These are phyloP conservation scores for Rotaria macrura DNA, from an alignment of 2,888 invertebrate genomes.

Conservation along the genomic window DNA sequence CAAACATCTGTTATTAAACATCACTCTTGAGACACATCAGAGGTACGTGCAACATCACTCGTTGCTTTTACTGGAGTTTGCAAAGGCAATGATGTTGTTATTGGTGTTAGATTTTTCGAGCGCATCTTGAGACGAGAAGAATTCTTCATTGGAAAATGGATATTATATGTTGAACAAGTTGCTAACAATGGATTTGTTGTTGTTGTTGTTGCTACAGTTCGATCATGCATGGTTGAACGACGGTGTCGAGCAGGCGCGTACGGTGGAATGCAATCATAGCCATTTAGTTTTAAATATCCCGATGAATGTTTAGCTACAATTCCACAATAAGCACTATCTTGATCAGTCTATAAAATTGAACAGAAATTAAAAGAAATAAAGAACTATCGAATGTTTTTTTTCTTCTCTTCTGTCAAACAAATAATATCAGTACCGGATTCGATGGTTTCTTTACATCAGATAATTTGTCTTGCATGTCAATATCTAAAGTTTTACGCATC, in stretches of 20 bases:
- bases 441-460: background rate
- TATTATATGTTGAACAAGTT: background rate
- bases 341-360: background rate
- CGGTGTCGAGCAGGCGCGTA: background rate
- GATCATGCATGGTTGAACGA: background rate
- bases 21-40: too few relatives aligned
- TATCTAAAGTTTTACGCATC: background rate
- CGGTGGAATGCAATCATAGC: background rate
- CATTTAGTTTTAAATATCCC: background rate
- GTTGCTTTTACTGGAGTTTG: background rate
- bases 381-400: too few relatives aligned
- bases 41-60: too few relatives aligned
- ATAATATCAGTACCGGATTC: background rate
- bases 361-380: background rate
- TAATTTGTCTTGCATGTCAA: background rate
- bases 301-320: background rate
- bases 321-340: background rate
- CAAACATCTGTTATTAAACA: too few relatives aligned
- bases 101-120: background rate
- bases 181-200: background rate
- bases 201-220: background rate
- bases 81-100: background rate
- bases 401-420: background rate
- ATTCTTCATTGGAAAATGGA: too few relatives aligned
- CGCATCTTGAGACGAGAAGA: too few relatives aligned